Evolutionary conservation across 2,797 vertebrate genomes (phyloP).

Genomic region (Carcharodon carcharias): DNA sequence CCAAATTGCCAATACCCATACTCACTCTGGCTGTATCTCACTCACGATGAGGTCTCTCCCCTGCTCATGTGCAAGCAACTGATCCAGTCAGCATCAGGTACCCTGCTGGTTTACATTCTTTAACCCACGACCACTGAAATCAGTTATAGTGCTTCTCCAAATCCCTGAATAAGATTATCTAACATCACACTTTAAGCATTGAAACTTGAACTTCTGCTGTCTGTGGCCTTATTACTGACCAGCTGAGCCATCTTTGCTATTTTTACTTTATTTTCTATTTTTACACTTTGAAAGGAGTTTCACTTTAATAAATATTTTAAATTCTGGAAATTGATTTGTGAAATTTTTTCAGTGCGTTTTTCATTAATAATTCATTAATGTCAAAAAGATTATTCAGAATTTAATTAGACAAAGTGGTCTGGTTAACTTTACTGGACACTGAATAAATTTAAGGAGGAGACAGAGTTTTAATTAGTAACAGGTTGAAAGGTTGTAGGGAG

Average conservation of each 20-base stretch:
- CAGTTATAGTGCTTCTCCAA: background rate
- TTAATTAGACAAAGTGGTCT: background rate
- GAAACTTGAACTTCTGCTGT: background rate
- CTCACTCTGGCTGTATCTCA: too few relatives aligned
- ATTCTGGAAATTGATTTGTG: constrained; percentile 3
- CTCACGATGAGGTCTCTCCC: too few relatives aligned
- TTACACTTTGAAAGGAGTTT: background rate
- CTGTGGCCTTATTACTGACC: background rate
- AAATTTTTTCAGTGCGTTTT: background rate
- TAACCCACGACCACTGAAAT: background rate
- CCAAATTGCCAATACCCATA: too few relatives aligned
- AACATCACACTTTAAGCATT: background rate
- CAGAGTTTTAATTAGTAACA: too few relatives aligned
- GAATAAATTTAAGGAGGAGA: too few relatives aligned
- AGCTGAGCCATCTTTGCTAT: background rate
- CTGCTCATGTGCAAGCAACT: background rate
- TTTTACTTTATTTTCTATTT: background rate
- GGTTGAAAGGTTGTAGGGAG: too few relatives aligned
- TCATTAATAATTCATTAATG: background rate
- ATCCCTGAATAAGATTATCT: background rate
- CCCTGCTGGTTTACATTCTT: background rate
- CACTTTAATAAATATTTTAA: background rate
- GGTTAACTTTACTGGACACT: background rate
- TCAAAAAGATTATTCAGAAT: background rate
- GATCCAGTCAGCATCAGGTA: background rate